Conservation (phyloP, 1,140 invertebrate genomes). For the Drosophila quadrilineata region DNA sequence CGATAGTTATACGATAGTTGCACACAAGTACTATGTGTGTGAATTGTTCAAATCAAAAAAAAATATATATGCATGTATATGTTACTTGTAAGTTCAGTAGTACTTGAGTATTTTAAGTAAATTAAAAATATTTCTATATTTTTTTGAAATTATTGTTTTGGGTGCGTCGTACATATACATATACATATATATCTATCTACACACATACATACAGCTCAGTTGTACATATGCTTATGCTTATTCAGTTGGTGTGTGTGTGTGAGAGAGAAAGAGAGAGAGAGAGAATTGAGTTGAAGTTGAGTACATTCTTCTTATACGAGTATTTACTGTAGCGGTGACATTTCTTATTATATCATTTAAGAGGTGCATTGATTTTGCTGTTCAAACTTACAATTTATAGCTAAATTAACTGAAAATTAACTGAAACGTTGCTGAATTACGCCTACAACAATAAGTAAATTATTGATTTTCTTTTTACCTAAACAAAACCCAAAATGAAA, state of each 20-base stretch:
- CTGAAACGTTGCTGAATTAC: not conserved
- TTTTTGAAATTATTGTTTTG: constrained; percentile 12
- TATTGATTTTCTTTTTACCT: constrained; percentile 14
- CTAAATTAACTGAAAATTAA: not conserved
- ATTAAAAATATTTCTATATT: too few species aligned
- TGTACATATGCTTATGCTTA: constrained; percentile 47
- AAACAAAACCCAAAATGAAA: constrained; percentile 19
- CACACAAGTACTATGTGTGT: constrained; percentile 4
- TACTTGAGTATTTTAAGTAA: too few species aligned
- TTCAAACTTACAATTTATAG: too few species aligned
- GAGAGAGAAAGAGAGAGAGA: too few species aligned
- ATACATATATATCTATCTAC: constrained; percentile 11
- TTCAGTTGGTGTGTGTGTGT: too few species aligned
- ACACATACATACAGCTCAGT: constrained; percentile 49
- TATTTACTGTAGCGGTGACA: constrained; percentile 61
- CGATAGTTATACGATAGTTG: constrained; percentile 42
- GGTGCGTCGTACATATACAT: constrained; percentile 20
- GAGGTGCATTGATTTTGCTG: constrained; percentile 68
- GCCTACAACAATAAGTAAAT: constrained; percentile 41
- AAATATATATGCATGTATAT: constrained; percentile 33
- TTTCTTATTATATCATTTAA: constrained; percentile 48
- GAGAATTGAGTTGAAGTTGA: too few species aligned
- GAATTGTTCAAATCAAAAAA: too few species aligned
- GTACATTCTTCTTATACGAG: constrained; percentile 65
- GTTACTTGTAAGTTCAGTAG: not conserved